phyloP scores from a whole-genome alignment of 2,888 invertebrate genomes.

The Hirtodrosophila confusa region DNA sequence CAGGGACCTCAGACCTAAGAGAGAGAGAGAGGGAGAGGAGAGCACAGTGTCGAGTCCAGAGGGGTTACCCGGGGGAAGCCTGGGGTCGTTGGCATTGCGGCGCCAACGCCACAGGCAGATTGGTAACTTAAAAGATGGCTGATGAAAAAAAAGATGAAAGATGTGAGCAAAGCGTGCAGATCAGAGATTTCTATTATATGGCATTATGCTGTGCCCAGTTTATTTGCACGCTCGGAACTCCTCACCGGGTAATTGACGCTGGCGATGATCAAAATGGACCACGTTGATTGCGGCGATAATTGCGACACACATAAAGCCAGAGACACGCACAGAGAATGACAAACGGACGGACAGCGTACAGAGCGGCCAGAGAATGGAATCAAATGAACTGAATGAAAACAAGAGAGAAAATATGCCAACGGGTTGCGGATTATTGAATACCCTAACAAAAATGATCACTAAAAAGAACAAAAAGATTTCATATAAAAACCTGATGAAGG shows the following conservation, averaged over 20 bases:
- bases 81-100: conserved; percentile 44
- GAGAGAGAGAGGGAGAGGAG: not conserved
- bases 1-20: not conserved
- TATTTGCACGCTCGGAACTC: conserved; percentile 31
- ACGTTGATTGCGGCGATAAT: conserved; percentile 75
- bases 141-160: conserved; percentile 16
- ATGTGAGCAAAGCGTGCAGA: conserved; percentile 18
- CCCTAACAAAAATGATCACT: no score
- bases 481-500: no score
- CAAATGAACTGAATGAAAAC: conserved; percentile 13
- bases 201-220: conserved; percentile 36
- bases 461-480: no score
- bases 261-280: conserved; percentile 75
- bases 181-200: conserved; percentile 14
- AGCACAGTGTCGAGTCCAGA: no score
- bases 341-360: conserved; percentile 6
- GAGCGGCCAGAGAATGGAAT: no score
- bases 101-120: conserved; percentile 7
- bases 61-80: not conserved
- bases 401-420: no score
- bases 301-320: conserved; percentile 57
- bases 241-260: conserved; percentile 61
- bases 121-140: conserved; percentile 13
- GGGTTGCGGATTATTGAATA: no score
- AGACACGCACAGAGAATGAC: conserved; percentile 27